Base-by-base conservation (phyloP, 2,113 vertebrate genomes). In the Nibea coibor region DNA sequence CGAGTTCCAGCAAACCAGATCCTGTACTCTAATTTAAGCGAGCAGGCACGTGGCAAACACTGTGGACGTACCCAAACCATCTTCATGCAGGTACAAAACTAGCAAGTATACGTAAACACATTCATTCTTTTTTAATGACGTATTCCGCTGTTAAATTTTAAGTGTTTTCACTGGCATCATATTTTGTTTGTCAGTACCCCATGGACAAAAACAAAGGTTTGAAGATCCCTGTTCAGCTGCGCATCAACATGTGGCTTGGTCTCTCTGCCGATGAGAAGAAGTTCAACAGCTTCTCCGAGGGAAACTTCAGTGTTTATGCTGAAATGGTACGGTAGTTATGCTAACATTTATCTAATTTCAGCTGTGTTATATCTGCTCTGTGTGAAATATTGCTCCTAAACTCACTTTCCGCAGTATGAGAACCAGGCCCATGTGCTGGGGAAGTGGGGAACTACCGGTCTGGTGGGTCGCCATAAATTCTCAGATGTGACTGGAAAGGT, bases 401-500 rank as follows among this genome's bases (percentile, higher is more conserved):
- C 39, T 20, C 20, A 17, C 11, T 45, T 42, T 35, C 48, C 47
- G 28, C 84, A 99, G 98, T 99, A 98, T 92, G 98, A 99, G 93
- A 99, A 99, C 92, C 98, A 99, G 92, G 97, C 96, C 68, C 88
- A 96, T 51, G 93, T 98, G 81, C 96, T 99, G 91, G 97, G 96
- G 69, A 99, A 98, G 87, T 99, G 98, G 98, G 97, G 98, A 70
- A 98, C 97, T 63, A 96, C 96, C 2, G 98, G 97, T 61, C 93
- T 99, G 53, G 96, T 99, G n/a, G 95, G 96, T 72, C 97, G 97
- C 28, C 96, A 97, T 68, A 99, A 99, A 67, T 99, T 96, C 94
- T 99, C 98, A 0, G 97, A 99, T 31, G 96, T 99, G 91, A 99
- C 98, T 0, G 98, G 98, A 89, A 98, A 97, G 89, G 96, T 99